Evolutionary conservation across 2,888 invertebrate genomes (phyloP).

Genomic region (Mylabris sibirica): DNA sequence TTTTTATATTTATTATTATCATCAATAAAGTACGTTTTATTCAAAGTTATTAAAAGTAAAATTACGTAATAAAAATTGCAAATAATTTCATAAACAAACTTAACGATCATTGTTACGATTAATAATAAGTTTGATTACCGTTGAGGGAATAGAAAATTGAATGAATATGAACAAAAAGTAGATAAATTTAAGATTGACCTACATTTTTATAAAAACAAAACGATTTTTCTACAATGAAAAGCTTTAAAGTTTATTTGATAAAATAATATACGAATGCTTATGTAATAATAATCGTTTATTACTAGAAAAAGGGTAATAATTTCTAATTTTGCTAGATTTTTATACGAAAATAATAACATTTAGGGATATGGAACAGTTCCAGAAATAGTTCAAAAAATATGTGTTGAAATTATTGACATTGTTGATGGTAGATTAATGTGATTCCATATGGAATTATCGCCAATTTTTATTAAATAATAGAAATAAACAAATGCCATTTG

Average conservation of each 20-base stretch:
- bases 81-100: not conserved
- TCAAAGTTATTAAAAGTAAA: not conserved
- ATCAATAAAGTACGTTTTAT: not conserved
- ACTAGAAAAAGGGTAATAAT: not conserved
- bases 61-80: not conserved
- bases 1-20: not conserved
- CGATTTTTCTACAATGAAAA: not conserved
- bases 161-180: not conserved
- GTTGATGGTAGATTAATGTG: not conserved
- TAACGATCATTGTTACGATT: not conserved
- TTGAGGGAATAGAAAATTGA: not conserved
- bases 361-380: not conserved
- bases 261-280: not conserved
- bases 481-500: too few relatives aligned
- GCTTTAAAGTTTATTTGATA: not conserved
- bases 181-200: too few relatives aligned
- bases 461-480: too few relatives aligned
- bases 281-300: not conserved
- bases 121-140: not conserved
- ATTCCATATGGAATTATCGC: too few relatives aligned
- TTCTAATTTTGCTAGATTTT: not conserved
- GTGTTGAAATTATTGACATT: not conserved
- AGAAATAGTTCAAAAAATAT: not conserved
- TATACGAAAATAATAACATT: not conserved
- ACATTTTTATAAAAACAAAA: not conserved